Evolutionary conservation across 2,113 vertebrate species (phyloP), one percentile per base, ranked within the genome.

Genomic region (Anhinga anhinga): DNA sequence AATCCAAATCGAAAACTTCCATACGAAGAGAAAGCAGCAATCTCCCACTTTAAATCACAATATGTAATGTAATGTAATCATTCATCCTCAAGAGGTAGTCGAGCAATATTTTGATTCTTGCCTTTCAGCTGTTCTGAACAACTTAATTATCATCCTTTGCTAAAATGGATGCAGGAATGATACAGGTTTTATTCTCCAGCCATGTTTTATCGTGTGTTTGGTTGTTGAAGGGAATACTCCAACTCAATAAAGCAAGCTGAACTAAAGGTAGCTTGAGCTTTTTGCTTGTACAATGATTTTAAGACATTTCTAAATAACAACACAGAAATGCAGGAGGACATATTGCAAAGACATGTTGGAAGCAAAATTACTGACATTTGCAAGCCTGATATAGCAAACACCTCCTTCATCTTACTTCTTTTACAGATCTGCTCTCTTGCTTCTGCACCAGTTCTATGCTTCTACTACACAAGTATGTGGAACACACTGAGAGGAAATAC

Each of bases 361-460:
- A 92, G 67, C 50, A 95, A 89, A 97, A 91, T 66, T 90, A 96
- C 88, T 91, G 95, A 86, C 53, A 95, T 94, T 82, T 92, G n/a
- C 30, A 88, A 65, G 81, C 45, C 34, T 95, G 81, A 78, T 13
- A 47, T 14, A 96, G 77, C 91, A 94, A 84, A 93, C 38, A 89
- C 38, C 67, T 86, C 44, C 77, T 78, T 93, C 71, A 74, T 76
- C 93, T 96, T 45, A 42, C 47, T 70, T 95, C 59, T 89, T 72
- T 93, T 50, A 50, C 78, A 88, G 78, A 95, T 88, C 72, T 71
- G 59, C 38, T 96, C 25, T 94, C 92, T 87, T 92, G 86, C 40
- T 88, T 92, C 84, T 94, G 55, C 26, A n/a, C 59, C 65, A 83
- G 80, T 82, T 77, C 71, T 81, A 19, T 79, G 52, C 77, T 86